Evolutionary conservation across 2,113 vertebrate species (phyloP).

Genomic region (Rhineura floridana): DNA sequence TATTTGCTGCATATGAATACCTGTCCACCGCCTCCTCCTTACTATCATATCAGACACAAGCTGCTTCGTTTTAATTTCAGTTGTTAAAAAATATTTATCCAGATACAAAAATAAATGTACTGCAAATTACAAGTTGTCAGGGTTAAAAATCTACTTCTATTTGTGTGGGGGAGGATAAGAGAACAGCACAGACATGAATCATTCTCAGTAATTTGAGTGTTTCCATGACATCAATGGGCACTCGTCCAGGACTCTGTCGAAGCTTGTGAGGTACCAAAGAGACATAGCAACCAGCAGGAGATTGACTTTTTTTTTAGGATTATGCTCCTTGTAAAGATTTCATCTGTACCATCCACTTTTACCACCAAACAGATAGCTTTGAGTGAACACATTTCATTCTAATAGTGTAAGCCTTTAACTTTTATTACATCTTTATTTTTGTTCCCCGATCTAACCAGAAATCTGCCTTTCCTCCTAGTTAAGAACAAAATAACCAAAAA

Average conservation of each 20-base stretch:
- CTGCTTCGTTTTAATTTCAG: conserved; percentile 77
- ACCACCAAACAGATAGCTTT: conserved; percentile 64
- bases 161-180: conserved; percentile 84
- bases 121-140: conserved; percentile 85
- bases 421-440: conserved; percentile 58
- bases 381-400: conserved; percentile 55
- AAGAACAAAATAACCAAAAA: conserved; percentile 43
- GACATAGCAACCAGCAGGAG: conserved; percentile 81
- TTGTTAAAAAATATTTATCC: conserved; percentile 83
- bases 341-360: conserved; percentile 73
- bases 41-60: conserved; percentile 73
- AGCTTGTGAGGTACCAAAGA: conserved; percentile 84
- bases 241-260: conserved; percentile 89
- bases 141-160: conserved; percentile 86
- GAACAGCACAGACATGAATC: conserved; percentile 92
- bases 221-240: conserved; percentile 99
- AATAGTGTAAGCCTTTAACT: conserved; percentile 70
- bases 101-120: conserved; percentile 79
- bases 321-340: conserved; percentile 78
- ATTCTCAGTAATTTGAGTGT: conserved; percentile 95
- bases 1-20: conserved; percentile 27
- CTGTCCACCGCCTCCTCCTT: conserved; percentile 25
- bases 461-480: conserved; percentile 44
- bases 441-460: conserved; percentile 57
- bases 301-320: conserved; percentile 75